Evolutionary conservation across 2,888 invertebrate species (phyloP), one percentile per base, ranked within the genome.

Genomic region (Hipparchia sbordonii): DNA sequence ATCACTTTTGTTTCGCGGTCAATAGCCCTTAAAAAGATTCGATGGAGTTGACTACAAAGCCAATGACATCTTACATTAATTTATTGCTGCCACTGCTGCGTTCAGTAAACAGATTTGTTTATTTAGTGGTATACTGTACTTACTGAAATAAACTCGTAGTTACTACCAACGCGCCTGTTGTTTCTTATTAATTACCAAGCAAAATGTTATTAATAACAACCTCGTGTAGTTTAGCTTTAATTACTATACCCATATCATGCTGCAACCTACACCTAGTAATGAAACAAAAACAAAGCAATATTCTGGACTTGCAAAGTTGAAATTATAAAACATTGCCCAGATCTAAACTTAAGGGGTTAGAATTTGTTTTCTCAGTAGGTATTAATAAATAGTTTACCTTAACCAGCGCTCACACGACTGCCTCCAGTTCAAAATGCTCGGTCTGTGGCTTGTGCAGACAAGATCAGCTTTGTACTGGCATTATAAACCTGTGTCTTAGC

Each of bases 21-120:
- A 76, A 76, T 73, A 76, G 72, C 72, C 72, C 51, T 56, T 56
- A 69, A 74, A 71, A 69, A 71, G 39, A 68, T 33, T 71, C 67
- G 70, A 72, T 51, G 65, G 63, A 73, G 74, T 75, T 79, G 73
- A 74, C 71, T 51, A 67, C 60, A 52, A 70, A 72, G 67, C 74
- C 60, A 67, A 66, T 72, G 72, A 77, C 75, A 75, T 76, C 73
- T 74, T 75, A 48, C 72, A 13, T 76, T 71, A 46, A 48, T 39
- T 67, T 72, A 73, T 70, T 65, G 75, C 62, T 73, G 75, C 79
- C 70, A 73, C 67, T 65, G 75, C 62, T 73, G 75, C 79, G 77
- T 79, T 77, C 78, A 77, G 52, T 76, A 74, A 74, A 73, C 39
- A 67, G 13, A 52, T 45, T 33, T 48, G 48, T 48, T 48, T 46